Conservation (phyloP, 2,797 vertebrate genomes). For the Enteromius trimaculatus region DNA sequence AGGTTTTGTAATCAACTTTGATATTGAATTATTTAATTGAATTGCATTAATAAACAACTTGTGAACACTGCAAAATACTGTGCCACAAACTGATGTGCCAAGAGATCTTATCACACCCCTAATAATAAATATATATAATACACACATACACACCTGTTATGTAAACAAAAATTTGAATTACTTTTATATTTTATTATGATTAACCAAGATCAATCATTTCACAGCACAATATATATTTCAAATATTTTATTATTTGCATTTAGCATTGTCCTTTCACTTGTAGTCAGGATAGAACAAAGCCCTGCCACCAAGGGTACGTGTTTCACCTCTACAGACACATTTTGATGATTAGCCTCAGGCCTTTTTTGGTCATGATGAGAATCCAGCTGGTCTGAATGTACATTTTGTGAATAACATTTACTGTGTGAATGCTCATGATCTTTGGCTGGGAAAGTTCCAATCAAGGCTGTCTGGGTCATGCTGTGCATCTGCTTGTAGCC, state of each 20-base stretch:
- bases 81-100: too few relatives aligned
- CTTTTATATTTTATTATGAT: too few relatives aligned
- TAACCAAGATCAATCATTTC: too few relatives aligned
- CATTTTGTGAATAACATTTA: conserved; percentile 29
- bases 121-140: too few relatives aligned
- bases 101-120: too few relatives aligned
- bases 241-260: neutral
- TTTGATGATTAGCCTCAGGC: conserved; percentile 13
- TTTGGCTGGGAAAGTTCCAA: conserved; percentile 25
- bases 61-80: too few relatives aligned
- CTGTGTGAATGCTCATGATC: conserved; percentile 7
- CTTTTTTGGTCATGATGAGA: conserved; percentile 19
- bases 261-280: neutral
- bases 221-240: neutral
- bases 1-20: too few relatives aligned
- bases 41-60: too few relatives aligned
- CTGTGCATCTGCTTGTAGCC: conserved; percentile 24
- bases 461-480: conserved; percentile 21
- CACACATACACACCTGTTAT: too few relatives aligned
- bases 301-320: neutral
- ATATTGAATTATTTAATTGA: too few relatives aligned
- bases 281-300: neutral
- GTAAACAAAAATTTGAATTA: too few relatives aligned
- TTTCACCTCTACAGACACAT: conserved; percentile 6
- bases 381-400: conserved; percentile 12